Conservation (phyloP, 1,140 invertebrate genomes). For the Drosophila tropicalis region DNA sequence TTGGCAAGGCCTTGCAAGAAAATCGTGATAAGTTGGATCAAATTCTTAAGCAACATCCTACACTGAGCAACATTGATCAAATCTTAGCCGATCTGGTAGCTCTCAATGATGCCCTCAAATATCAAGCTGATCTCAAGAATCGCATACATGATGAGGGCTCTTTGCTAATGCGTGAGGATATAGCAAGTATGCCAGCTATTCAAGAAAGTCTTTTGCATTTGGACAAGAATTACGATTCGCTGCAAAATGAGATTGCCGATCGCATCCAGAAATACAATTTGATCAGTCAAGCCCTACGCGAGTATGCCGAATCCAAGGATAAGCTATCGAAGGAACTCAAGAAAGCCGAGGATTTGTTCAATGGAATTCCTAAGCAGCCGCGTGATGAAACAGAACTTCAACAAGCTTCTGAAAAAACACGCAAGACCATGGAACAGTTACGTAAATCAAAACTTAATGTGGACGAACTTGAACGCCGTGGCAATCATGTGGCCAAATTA, state of each 20-base stretch:
- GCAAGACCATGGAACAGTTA: slow-evolving; percentile 89
- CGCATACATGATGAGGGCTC: slow-evolving; percentile 88
- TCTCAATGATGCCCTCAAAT: slow-evolving; percentile 84
- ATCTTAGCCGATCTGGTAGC: slow-evolving; percentile 78
- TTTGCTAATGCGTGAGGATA: slow-evolving; percentile 91
- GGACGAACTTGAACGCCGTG: slow-evolving; percentile 90
- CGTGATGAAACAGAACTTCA: slow-evolving; percentile 84
- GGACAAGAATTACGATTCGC: slow-evolving; percentile 91
- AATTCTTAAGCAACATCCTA: slow-evolving; percentile 83
- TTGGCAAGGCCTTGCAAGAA: slow-evolving; percentile 86
- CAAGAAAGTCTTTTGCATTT: slow-evolving; percentile 90
- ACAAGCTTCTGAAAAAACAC: slow-evolving; percentile 88
- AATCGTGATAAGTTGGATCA: slow-evolving; percentile 85
- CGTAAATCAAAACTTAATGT: slow-evolving; percentile 89
- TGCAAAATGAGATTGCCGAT: slow-evolving; percentile 89
- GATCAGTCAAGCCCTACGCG: slow-evolving; percentile 89
- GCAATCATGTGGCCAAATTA: slow-evolving; percentile 88
- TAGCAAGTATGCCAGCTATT: slow-evolving; percentile 89
- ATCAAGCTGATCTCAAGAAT: slow-evolving; percentile 84
- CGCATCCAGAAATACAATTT: slow-evolving; percentile 90
- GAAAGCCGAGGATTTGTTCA: slow-evolving; percentile 84
- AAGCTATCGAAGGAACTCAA: slow-evolving; percentile 88
- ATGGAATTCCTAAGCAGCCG: slow-evolving; percentile 68
- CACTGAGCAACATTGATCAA: slow-evolving; percentile 81
- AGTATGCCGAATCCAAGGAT: slow-evolving; percentile 89